Base-by-base conservation (phyloP, 2,797 vertebrate species). In the Takifugu rubripes region DNA sequence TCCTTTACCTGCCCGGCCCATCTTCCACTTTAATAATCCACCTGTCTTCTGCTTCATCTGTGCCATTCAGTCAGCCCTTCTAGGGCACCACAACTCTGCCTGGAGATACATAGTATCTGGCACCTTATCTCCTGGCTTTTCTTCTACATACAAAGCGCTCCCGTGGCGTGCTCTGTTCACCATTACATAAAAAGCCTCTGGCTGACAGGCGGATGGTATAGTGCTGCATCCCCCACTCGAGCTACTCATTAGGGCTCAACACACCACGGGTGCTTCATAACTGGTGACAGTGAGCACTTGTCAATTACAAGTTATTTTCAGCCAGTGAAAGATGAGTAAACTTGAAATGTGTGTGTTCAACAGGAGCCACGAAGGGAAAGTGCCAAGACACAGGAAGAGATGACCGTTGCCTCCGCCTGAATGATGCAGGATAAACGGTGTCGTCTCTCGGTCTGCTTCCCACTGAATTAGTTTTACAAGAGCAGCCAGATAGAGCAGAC, bases 221-320 rank as follows among this genome's bases (percentile, higher is more conserved):
- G 62, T 58, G 68, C 59, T 66, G 63, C 60, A 62, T 33, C 1
- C 31, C 77, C 66, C 66, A 57, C 40, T 63, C 68, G 59, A 80
- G 73, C 68, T 64, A 42, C 73, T 87, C 75, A 80, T 79, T 87
- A 82, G 56, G 61, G 73, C 56, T 46, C 50, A 59, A 78, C 63
- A 83, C 70, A 61, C 56, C 17, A 21, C 16, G 16, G 29, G 65
- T 61, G 29, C 68, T 62, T 76, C 66, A 67, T 43, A 55, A 64
- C 56, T 48, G 14, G 54, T 72, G 70, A 72, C 77, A 74, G 62
- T 25, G 64, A 76, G 66, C 58, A 7, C 68, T 74, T 78, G 78
- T 80, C 82, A 85, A 77, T 86, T 85, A 77, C 48, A 57, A 78
- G 77, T 82, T 86, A 81, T 86, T 81, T 80, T 53, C 55, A 68